Percentiles rank a stretch among this genome's conserved stretches.
These are phyloP conservation scores for Lamellibrachia satsuma DNA, from an alignment of 2,888 invertebrate species.

Conservation along the genomic window DNA sequence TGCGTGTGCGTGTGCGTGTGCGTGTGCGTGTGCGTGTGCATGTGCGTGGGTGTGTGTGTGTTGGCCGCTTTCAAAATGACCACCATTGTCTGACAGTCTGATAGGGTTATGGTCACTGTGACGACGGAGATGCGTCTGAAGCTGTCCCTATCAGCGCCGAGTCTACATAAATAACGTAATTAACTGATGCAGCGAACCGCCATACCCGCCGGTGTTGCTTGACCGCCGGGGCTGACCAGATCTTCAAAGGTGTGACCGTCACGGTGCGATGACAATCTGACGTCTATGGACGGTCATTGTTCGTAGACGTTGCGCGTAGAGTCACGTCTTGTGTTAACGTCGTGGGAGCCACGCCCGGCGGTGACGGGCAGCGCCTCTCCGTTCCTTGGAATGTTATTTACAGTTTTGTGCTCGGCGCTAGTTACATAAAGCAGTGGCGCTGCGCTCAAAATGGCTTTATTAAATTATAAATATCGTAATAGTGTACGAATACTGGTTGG, in stretches of 20 bases:
- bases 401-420: not conserved
- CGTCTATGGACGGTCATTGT: not conserved
- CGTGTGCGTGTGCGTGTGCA: not conserved
- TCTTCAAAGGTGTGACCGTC: not conserved
- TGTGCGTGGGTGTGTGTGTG: not conserved
- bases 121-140: not conserved
- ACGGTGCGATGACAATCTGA: not conserved
- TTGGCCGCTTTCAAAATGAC: not conserved
- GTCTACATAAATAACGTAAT: not conserved
- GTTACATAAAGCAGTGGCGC: not conserved
- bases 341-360: not conserved
- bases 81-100: not conserved
- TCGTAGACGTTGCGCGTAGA: not conserved
- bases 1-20: not conserved
- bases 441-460: not conserved
- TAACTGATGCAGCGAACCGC: not conserved
- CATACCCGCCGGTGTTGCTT: not conserved
- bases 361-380: not conserved
- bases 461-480: not conserved
- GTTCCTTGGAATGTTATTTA: not conserved
- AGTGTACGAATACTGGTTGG: not conserved
- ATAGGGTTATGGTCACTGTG: not conserved
- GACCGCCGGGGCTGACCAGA: not conserved
- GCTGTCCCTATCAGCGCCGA: not conserved
- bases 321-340: not conserved